Base-by-base conservation (phyloP, 2,797 vertebrate genomes). In the Anomalospiza imberbis region DNA sequence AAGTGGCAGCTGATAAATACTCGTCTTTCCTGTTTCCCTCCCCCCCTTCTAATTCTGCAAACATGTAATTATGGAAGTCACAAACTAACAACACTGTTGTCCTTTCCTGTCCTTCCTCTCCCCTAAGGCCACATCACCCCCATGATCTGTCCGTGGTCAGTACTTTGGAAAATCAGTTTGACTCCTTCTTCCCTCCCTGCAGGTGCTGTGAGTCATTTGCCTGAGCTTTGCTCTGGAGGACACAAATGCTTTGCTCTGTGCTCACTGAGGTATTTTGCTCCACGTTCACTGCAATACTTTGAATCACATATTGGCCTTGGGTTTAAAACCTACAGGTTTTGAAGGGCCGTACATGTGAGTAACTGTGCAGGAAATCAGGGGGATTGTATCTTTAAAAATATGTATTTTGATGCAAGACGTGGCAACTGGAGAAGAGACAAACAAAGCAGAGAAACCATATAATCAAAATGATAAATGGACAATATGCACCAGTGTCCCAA, bases 141-240 rank as follows among this genome's bases (percentile, higher is more conserved):
- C 28, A 5, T 66, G 58, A 58, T n/a, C 71, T 91, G 62, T 92
- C 92, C 44, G 17, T 50, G 82, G 66, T 66, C 91, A 89, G 68
- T 58, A 78, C 77, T 63, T 85, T 57, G 65, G 88, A 94, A 96
- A 96, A 97, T 95, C 48, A n/a, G 29, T 84, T 61, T 91, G 94
- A 90, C 87, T 95, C 62, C 61, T 89, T 53, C 68, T 88, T 91
- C 62, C 55, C n/a, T 85, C 55, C 68, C 92, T 95, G 58, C 91
- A 93, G 94, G 82, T 91, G 68, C 60, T 87, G 66, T 96, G 94
- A 92, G 60, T 96, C 94, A 94, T 74, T 61, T 10, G 26, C 48
- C 36, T 85, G 62, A 90, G 45, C 47, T 6, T 22, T 70, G 38
- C 77, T 90, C 45, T 87, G 54, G 54, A 94, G 76, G 61, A 85